Conservation (phyloP, 2,113 vertebrate genomes). For the Willisornis vidua region DNA sequence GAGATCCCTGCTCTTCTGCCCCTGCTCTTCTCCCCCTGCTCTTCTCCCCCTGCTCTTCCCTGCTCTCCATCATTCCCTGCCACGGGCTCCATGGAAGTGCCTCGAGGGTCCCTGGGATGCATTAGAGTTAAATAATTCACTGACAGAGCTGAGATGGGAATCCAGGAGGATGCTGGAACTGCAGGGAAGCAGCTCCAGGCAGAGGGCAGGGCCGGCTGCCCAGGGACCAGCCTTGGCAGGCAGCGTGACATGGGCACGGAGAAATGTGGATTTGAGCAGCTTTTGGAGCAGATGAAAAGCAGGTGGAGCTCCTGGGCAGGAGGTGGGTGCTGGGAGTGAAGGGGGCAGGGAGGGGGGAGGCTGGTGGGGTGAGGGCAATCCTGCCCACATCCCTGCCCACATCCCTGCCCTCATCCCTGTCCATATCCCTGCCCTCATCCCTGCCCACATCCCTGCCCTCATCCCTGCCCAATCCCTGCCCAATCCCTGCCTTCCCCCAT, state of each 20-base stretch:
- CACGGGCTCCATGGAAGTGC: not conserved
- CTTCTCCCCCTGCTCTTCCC: not conserved
- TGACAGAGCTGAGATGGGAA: not conserved
- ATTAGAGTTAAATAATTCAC: not conserved
- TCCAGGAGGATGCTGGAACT: not conserved
- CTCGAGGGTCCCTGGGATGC: not conserved
- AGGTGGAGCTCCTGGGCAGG: not conserved
- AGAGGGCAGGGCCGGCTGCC: not conserved
- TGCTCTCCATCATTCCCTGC: not conserved
- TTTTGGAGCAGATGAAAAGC: not conserved
- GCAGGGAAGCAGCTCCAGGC: not conserved
- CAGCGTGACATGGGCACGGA: rapidly evolving
- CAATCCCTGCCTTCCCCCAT: not conserved
- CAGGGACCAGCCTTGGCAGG: not conserved
- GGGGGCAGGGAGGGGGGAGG: not conserved
- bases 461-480: not conserved
- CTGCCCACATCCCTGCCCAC: not conserved
- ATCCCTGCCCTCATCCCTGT: not conserved
- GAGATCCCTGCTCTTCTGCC: not conserved
- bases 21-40: not conserved
- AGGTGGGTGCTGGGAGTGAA: not conserved
- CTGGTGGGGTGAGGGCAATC: not conserved
- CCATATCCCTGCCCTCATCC: no score
- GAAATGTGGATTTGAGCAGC: not conserved
- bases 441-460: not conserved